phyloP scores from a whole-genome alignment of 2,113 vertebrate species.

The Nerophis lumbriciformis region DNA sequence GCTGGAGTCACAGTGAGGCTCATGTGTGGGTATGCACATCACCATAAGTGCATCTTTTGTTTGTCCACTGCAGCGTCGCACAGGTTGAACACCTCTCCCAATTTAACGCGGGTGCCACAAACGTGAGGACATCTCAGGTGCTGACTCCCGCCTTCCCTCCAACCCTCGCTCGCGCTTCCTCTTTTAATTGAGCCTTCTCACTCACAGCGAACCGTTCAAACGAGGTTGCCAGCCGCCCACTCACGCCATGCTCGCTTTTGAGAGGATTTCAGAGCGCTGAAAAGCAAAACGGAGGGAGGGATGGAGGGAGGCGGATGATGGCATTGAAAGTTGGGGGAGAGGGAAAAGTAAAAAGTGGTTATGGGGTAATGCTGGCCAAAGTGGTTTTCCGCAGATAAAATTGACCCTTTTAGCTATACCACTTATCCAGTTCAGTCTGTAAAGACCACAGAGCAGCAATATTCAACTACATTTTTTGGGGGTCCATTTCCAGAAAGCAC shows the following conservation, averaged over 20 bases:
- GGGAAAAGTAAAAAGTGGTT: constrained; percentile 23
- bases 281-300: constrained; percentile 39
- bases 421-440: too few species aligned
- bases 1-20: background rate
- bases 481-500: too few species aligned
- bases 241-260: constrained; percentile 61
- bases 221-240: constrained; percentile 64
- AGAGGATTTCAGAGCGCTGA: constrained; percentile 53
- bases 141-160: constrained; percentile 10
- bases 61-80: constrained; percentile 30
- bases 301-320: constrained; percentile 21
- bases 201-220: constrained; percentile 53
- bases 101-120: constrained; percentile 22
- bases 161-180: constrained; percentile 16
- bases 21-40: background rate
- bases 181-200: constrained; percentile 38
- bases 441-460: too few species aligned
- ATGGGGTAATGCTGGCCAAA: background rate
- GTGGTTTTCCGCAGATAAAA: too few species aligned
- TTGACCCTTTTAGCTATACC: background rate
- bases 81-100: constrained; percentile 16
- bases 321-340: constrained; percentile 33
- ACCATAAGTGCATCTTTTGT: background rate
- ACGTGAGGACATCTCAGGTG: constrained; percentile 36
- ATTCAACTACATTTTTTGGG: too few species aligned